Base-by-base conservation (phyloP, 2,797 vertebrate species). In the Podarcis lilfordi region DNA sequence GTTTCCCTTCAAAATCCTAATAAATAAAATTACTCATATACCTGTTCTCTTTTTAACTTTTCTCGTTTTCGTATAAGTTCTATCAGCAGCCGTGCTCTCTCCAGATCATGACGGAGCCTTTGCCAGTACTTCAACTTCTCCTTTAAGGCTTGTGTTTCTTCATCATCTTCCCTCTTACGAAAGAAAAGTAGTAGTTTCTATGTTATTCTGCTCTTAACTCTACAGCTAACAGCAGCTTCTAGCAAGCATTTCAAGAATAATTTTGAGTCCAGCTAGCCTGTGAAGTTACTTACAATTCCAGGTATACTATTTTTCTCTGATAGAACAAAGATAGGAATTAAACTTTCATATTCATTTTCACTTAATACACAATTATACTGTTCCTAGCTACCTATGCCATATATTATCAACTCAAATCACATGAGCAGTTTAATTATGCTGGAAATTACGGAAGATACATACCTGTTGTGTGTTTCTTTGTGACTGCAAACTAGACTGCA, bases 1-100 rank as follows among this genome's bases (percentile, higher is more conserved):
- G 3, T 55, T 55, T 7, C 61, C 61, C 83, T 87, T 66, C 23
- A 77, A 87, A 77, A 8, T 25, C 55, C 59, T 32, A 92, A 0
- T 29, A 71, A 86, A 45, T 69, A 25, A 78, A 86, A 1, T 64
- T 69, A 1, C 77, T 3, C 35, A 83, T 77, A 89, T 96, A 99
- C 99, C 98, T 99, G 98, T 93, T 99, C 99, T 89, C 98, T 98
- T 96, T 99, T 99, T 92, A 99, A 98, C 93, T 99, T 99, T 96
- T 99, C 99, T 80, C 99, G 96, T 94, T 99, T 99, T 91, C 98
- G 98, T 93, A 99, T 98, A 6, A 99, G 98, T 94, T 99, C 99
- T 81, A 99, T 98, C 93, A 99, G 96, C 83, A 99, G 97, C 37
- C 99, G 97, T 0, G 99, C 98, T 89, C 99, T 97, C 96, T 99